Evolutionary conservation across 2,888 invertebrate genomes (phyloP), one percentile per base, ranked within the genome.

Genomic region (Therioaphis trifolii): DNA sequence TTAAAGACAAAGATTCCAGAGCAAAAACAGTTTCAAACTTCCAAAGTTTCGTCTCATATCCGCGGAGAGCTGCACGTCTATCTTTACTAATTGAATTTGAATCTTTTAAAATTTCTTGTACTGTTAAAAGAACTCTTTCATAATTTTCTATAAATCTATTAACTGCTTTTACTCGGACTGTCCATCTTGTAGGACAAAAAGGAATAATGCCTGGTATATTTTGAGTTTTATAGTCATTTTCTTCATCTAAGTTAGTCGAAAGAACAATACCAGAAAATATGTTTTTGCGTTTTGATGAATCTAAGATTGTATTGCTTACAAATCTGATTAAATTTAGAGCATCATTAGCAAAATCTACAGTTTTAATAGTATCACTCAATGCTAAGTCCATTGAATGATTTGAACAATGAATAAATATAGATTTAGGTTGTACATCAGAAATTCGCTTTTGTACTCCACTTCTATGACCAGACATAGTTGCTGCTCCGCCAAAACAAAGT

Each of bases 401-500:
- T 63, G 61, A 63, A 63, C 61, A 63, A 63, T 46, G 46, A 46
- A 46, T 63, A 63, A 68, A 68, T 40, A 68, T 68, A 43, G 35
- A 68, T 68, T 68, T 68, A 43, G 68, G 68, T 68, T 68, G 43
- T 40, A 68, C 43, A 21, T 68, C 68, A 68, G 68, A 43, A 43
- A 68, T 68, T 68, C 68, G 68, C 43, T 40, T 68, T 68, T 40
- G 68, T 63, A 84, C 84, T 66, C 85, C 84, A 58, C 46, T 84
- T 35, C 49, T 68, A 40, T 84, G 29, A 35, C 71, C 85, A 29
- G 85, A 68, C 78, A 84, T 85, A 18, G 71, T 77, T 40, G 84
- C 27, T 29, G 84, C 85, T 72, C 84, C 71, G 46, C 84, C 85
- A 69, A 85, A 85, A 77, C 85, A 85, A 46, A 85, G 75, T 40